Percentiles rank a stretch among this genome's conserved stretches.
phyloP scores from a whole-genome alignment of 1,140 invertebrate genomes.

The Portunus trituberculatus region DNA sequence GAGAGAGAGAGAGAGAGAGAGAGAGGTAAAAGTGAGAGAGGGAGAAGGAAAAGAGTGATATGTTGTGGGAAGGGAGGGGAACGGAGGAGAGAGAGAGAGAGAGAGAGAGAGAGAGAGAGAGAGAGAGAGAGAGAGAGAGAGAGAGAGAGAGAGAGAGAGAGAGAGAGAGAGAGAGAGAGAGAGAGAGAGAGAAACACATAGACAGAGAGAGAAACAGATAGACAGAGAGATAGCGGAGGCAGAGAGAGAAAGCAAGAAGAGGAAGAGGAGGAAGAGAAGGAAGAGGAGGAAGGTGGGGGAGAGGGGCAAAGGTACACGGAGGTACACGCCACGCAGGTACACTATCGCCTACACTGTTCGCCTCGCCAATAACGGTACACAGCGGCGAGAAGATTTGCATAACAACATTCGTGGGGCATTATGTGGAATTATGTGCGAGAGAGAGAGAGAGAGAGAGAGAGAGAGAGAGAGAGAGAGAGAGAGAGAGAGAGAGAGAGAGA shows the following conservation, averaged over 20 bases:
- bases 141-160: not conserved
- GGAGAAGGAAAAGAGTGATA: not conserved
- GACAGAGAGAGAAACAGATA: not conserved
- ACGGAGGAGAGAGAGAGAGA: not conserved
- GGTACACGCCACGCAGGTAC: no score
- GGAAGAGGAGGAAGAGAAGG: not conserved
- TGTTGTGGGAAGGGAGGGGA: not conserved
- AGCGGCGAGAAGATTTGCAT: not conserved
- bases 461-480: constrained; percentile 20
- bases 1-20: not conserved
- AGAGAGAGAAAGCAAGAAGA: not conserved
- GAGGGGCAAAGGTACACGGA: no score
- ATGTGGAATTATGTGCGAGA: no score
- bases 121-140: not conserved
- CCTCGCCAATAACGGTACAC: not conserved
- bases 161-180: not conserved
- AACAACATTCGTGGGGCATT: not conserved
- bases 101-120: not conserved
- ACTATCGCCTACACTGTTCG: not conserved
- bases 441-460: constrained; percentile 26
- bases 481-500: not conserved
- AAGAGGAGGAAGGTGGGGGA: not conserved
- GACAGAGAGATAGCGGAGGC: not conserved
- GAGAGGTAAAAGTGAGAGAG: not conserved
- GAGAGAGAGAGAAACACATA: not conserved